Conservation (phyloP, 1,140 invertebrate species). For the Drosophila mayri region DNA sequence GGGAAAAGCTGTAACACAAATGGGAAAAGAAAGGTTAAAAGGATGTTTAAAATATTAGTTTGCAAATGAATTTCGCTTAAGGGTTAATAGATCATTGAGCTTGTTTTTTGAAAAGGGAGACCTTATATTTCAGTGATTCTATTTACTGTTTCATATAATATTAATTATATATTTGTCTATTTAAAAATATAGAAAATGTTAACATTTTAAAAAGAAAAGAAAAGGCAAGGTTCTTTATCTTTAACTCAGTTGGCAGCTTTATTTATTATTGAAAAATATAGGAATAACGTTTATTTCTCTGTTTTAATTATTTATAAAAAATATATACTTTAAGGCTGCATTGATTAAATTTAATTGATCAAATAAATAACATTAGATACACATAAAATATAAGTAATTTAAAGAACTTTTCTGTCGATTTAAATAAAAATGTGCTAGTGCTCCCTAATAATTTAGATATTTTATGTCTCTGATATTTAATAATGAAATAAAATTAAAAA, state of each 20-base stretch:
- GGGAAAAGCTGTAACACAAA: slow-evolving; percentile 45
- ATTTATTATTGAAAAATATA: background rate
- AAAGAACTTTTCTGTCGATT: too few relatives aligned
- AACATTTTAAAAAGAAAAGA: background rate
- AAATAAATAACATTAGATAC: too few relatives aligned
- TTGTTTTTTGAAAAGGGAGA: background rate
- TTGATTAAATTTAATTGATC: too few relatives aligned
- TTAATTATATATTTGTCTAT: background rate
- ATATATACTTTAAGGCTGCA: too few relatives aligned
- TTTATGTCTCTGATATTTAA: background rate
- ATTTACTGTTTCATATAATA: background rate
- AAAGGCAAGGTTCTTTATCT: too few relatives aligned
- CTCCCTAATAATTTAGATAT: background rate
- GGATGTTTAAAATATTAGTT: too few relatives aligned
- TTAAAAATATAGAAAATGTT: background rate
- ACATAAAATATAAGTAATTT: too few relatives aligned
- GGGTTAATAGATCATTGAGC: background rate
- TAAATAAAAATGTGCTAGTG: too few relatives aligned
- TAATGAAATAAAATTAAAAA: background rate
- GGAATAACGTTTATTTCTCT: too few relatives aligned
- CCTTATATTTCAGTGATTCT: background rate
- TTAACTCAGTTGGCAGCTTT: background rate
- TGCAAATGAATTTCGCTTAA: too few relatives aligned
- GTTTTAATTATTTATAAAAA: too few relatives aligned
- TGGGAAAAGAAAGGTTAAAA: slow-evolving; percentile 18